Base-by-base conservation (phyloP, 2,797 vertebrate species). In the Halcyon badia region DNA sequence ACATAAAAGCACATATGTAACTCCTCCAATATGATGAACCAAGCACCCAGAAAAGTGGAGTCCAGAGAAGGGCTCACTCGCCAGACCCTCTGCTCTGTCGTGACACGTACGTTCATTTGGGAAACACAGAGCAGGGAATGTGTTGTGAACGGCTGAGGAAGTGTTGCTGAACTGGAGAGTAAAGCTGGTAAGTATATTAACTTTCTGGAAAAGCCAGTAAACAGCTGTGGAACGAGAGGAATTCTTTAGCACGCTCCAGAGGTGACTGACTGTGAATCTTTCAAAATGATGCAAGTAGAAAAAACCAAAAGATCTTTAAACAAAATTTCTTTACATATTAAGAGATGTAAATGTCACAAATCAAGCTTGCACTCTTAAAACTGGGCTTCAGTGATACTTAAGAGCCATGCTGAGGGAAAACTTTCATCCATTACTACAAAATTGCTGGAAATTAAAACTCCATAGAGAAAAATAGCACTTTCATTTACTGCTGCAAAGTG, bases 51-150 rank as follows among this genome's bases (percentile, higher is more conserved):
- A 30, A 16, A 30, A 44, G 48, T 2, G 15, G n/a, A 71, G 4
- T 10, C 8, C 56, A 17, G n/a, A 30, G 41, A 44, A 35, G 66
- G 31, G 8, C 28, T 51, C 56, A 16, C 33, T 24, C 51, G 16
- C 60, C 33, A 19, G 3, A 41, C 20, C 7, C 49, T 35, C 14
- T 28, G 58, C 66, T 2, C 2, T 19, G 41, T 12, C 2, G 1
- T 2, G 33, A 26, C 5, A 2, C 30, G 42, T 19, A 5, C 0
- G 4, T 7, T 54, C 2, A 30, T 37, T 26, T 54, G 33, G 12
- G 72, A n/a, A 44, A 31, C 44, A 7, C 8, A 13, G 70, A 68
- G 1, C 58, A 18, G 21, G 2, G 46, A 7, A 6, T 0, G 30
- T 22, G 58, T 10, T 20, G n/a, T 6, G 51, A 35, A 5, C 0